phyloP scores from a whole-genome alignment of 2,113 vertebrate species.

The Hydrochoerus hydrochaeris region DNA sequence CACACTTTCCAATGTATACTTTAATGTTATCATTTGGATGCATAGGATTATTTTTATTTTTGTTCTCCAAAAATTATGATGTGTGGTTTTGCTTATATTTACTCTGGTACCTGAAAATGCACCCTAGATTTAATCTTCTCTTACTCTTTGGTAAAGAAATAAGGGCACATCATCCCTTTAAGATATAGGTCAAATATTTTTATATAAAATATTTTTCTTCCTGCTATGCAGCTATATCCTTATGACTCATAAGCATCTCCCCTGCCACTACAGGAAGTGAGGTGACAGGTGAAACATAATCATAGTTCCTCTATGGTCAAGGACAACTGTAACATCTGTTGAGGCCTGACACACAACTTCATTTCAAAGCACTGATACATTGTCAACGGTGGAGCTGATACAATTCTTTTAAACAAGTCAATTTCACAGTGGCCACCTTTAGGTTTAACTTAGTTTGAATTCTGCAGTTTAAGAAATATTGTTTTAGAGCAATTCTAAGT shows the following conservation, averaged over 20 bases:
- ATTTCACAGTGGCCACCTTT: background rate
- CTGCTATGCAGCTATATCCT: background rate
- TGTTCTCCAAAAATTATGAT: background rate
- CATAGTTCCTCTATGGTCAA: background rate
- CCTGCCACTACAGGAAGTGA: background rate
- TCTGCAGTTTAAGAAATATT: slow-evolving; percentile 3
- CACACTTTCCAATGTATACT: background rate
- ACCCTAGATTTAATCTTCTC: background rate
- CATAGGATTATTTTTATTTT: slow-evolving; percentile 43
- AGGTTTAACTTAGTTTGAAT: slow-evolving; percentile 39
- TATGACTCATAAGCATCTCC: background rate
- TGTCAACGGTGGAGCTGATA: background rate
- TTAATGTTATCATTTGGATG: slow-evolving; percentile 29
- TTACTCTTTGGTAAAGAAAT: background rate
- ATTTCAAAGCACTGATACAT: background rate
- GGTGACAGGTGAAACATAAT: background rate
- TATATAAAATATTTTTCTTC: slow-evolving; percentile 15
- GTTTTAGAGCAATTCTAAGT: slow-evolving; percentile 8
- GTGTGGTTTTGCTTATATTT: slow-evolving; percentile 20
- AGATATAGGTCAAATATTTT: background rate
- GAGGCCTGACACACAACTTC: background rate
- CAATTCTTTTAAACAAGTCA: background rate
- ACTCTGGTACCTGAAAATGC: slow-evolving; percentile 20
- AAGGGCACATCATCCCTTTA: background rate
- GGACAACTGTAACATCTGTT: background rate